These are phyloP conservation scores for Cochlearius cochlearius DNA, from an alignment of 2,113 vertebrate genomes.

Conservation along the genomic window DNA sequence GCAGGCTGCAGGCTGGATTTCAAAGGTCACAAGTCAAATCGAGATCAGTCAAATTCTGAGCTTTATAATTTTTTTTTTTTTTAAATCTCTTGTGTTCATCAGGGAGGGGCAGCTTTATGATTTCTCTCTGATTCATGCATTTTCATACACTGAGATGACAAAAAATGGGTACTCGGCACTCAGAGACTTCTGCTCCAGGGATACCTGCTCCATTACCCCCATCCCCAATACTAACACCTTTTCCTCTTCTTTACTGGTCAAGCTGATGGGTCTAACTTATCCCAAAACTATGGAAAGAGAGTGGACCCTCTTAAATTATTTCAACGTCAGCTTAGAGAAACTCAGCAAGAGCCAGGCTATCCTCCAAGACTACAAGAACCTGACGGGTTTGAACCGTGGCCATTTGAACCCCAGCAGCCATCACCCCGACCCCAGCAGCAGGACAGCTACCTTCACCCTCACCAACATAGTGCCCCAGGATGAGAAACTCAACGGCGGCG, in stretches of 20 bases:
- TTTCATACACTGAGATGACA: background rate
- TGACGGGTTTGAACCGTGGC: conserved; percentile 57
- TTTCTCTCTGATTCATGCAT: background rate
- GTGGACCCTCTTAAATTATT: background rate
- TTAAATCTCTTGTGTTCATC: fast-evolving
- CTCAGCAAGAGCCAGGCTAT: conserved; percentile 31
- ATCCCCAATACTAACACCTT: background rate
- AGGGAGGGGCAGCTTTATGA: fast-evolving
- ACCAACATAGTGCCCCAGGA: conserved; percentile 80
- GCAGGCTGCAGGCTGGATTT: background rate
- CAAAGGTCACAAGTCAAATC: background rate
- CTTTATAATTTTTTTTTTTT: background rate
- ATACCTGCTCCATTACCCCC: background rate
- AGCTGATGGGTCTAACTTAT: background rate
- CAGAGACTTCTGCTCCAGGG: background rate
- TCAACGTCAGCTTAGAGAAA: background rate
- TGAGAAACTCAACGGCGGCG: conserved; percentile 68
- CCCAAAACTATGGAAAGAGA: conserved; percentile 41
- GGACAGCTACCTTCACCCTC: conserved; percentile 76
- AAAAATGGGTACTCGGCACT: background rate
- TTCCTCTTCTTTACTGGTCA: background rate
- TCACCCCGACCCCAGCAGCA: conserved; percentile 65
- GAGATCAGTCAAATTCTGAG: background rate
- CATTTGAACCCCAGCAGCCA: conserved; percentile 79
- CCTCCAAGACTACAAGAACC: conserved; percentile 48